Evolutionary conservation across 2,797 vertebrate species (phyloP), one percentile per base, ranked within the genome.

Genomic region (Typhlichthys eigenmanni): DNA sequence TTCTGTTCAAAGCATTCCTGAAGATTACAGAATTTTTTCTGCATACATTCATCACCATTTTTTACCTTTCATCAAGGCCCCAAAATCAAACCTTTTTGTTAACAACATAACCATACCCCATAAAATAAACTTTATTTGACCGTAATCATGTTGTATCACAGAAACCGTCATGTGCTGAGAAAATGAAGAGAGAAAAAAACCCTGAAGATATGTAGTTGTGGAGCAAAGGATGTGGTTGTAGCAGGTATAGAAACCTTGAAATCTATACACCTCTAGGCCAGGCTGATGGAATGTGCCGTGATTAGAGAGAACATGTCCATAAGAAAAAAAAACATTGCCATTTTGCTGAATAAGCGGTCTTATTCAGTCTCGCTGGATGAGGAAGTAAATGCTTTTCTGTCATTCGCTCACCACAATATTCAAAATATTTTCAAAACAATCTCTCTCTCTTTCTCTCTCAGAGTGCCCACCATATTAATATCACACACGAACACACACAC

Each of bases 311-410:
- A n/a, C 57, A 13, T 12, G 46, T 47, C 32, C 24, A 51, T 24
- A 45, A 65, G 54, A 10, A 8, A 77, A 73, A 73, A 60, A 64
- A 63, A 29, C 10, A 7, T 47, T 17, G 19, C 56, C 47, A 52
- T 62, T 75, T 60, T 76, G 68, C 80, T 85, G 76, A 77, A 50
- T 66, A 55, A 54, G 68, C 48, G 52, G 38, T 8, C 14, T 73
- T 74, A 43, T 80, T 79, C 60, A 51, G 47, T 16, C n/a, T 16
- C 2, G 47, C 16, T 29, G 54, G 17, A 49, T 0, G 4, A 56
- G 17, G 12, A 29, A 24, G 47, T 55, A 50, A 14, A 52, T 68
- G 67, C 54, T 56, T 80, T 71, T 66, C 24, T 75, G 60, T 52
- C 29, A 59, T 66, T 71, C 58, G 64, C 74, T 64, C 62, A 64